A percentile compares a stretch with the other conserved stretches of the same genome.
Conservation (phyloP, 2,113 vertebrate genomes). For the Gila orcuttii region DNA sequence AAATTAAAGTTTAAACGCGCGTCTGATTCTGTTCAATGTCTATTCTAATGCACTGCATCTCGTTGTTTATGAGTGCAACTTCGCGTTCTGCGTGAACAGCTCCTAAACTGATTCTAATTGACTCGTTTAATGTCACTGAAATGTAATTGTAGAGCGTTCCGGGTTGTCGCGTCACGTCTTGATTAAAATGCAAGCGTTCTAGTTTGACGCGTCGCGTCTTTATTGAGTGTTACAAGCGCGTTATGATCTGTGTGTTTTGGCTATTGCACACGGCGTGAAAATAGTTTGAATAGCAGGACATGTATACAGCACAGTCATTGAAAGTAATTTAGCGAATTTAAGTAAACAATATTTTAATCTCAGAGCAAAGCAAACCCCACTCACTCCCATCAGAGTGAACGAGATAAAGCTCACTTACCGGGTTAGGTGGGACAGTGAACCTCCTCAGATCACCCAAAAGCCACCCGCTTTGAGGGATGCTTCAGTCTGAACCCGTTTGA, state of each 20-base stretch:
- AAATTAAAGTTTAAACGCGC: not conserved
- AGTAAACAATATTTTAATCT: conserved; percentile 31
- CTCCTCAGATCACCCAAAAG: conserved; percentile 69
- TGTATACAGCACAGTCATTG: not conserved
- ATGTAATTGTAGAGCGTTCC: not conserved
- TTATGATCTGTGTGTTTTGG: not conserved
- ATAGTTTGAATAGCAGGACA: not conserved
- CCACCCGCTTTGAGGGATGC: conserved; percentile 67
- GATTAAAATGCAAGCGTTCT: not conserved
- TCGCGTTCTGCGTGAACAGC: not conserved
- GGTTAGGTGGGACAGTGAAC: conserved; percentile 63
- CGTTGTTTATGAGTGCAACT: not conserved
- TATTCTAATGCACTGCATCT: not conserved
- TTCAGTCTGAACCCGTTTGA: conserved; percentile 63
- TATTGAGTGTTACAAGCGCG: not conserved
- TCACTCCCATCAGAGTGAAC: not conserved
- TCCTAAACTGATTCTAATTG: not conserved
- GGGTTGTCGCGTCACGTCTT: not conserved
- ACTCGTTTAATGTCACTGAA: not conserved
- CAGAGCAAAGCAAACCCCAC: not conserved
- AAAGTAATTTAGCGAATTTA: conserved; percentile 39
- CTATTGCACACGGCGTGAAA: not conserved
- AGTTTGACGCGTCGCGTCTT: not conserved
- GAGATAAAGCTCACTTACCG: conserved; percentile 70
- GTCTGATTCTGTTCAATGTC: not conserved